Percentiles rank a stretch among this genome's conserved stretches.
phyloP scores from a whole-genome alignment of 2,888 invertebrate genomes.

The Chrysolina haemoptera region DNA sequence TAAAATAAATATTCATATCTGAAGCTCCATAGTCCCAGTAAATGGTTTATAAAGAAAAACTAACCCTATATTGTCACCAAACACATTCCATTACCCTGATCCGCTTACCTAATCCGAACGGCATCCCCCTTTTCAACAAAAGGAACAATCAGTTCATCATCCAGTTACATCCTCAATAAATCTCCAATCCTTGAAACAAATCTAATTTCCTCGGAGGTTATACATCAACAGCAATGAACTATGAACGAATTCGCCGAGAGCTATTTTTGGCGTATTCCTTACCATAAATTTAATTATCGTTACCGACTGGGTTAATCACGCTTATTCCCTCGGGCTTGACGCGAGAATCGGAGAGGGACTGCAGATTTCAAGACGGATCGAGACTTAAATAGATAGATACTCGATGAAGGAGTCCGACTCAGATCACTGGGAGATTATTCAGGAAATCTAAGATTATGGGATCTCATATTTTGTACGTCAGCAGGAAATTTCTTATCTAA shows the following conservation, averaged over 20 bases:
- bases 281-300: slow-evolving; percentile 67
- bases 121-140: background rate
- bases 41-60: too few relatives aligned
- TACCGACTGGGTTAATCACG: slow-evolving; percentile 65
- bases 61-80: background rate
- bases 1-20: too few relatives aligned
- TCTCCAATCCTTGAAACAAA: slow-evolving; percentile 41
- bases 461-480: too few relatives aligned
- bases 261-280: slow-evolving; percentile 66
- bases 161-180: slow-evolving; percentile 36
- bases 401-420: background rate
- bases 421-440: background rate
- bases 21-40: too few relatives aligned
- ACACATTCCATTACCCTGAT: background rate
- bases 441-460: background rate
- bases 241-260: slow-evolving; percentile 57
- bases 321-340: slow-evolving; percentile 35
- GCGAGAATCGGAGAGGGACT: slow-evolving; percentile 24
- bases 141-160: slow-evolving; percentile 28
- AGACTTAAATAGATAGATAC: too few relatives aligned
- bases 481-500: too few relatives aligned
- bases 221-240: slow-evolving; percentile 54
- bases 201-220: slow-evolving; percentile 39
- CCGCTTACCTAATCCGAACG: background rate
- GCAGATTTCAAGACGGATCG: background rate